Base-by-base conservation (phyloP, 2,113 vertebrate species). In the Syngnathus scovelli region DNA sequence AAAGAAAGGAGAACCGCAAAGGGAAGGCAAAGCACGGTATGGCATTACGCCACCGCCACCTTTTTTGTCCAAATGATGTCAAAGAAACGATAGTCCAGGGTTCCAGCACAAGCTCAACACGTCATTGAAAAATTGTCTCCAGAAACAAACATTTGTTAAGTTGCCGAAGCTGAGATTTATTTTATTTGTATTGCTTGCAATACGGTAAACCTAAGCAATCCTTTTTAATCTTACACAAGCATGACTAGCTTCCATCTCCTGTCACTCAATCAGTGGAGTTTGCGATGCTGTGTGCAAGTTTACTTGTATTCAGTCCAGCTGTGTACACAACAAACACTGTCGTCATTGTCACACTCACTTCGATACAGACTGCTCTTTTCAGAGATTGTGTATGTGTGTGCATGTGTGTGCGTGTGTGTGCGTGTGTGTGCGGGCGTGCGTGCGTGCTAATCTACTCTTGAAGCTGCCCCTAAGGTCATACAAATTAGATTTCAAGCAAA, bases 301-400 rank as follows among this genome's bases (percentile, higher is more conserved):
- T 78, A 67, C 73, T 44, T 77, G 72, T 70, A 74, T 66, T 86
- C 67, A 70, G 74, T 89, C 86, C 88, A 90, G 90, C 90, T 90
- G 89, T 89, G 89, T 67, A 71, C 75, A 69, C 68, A 78, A 70
- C 71, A 75, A 87, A 92, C 90, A 91, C 85, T 78, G 80, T 82
- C 66, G 72, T 88, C 83, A 89, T 90, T 90, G 90, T 91, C 79
- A 90, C 70, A 74, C 66, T 69, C 79, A 78, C 81, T 83, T 84
- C 78, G 49, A 86, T 86, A 88, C 87, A 89, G 83, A 88, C 84
- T 77, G 72, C 75, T 79, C 88, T 89, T 90, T 89, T 89, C 77
- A 88, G 68, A 82, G 80, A 85, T 83, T 82, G 67, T 73, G 52
- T 69, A 67, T 60, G 44, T 43, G 37, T 77, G 58, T 80, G 68